phyloP scores from a whole-genome alignment of 2,888 invertebrate genomes.

The Ferdinandea cuprea region DNA sequence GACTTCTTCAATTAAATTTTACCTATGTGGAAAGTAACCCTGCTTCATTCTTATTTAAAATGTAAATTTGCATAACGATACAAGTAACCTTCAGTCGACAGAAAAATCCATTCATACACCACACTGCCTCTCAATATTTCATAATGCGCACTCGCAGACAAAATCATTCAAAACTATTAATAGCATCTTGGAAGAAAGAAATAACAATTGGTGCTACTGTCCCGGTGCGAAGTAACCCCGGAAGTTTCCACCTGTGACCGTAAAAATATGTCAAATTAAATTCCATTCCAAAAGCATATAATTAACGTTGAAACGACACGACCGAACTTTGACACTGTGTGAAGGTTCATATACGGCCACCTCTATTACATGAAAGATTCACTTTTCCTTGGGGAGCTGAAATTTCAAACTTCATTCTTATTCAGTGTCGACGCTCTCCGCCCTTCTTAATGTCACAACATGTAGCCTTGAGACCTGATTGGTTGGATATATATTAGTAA shows the following conservation, averaged over 20 bases:
- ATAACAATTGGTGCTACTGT: no score
- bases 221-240: no score
- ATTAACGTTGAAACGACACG: constrained; percentile 34
- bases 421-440: neutral
- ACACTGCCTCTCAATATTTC: no score
- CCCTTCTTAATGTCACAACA: constrained; percentile 28
- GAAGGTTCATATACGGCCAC: neutral
- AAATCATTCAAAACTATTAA: no score
- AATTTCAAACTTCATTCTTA: constrained; percentile 25
- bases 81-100: no score
- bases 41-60: no score
- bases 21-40: no score
- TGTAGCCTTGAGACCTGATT: constrained; percentile 44
- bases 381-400: constrained; percentile 6
- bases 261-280: neutral
- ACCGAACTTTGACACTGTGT: constrained; percentile 31
- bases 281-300: constrained; percentile 20
- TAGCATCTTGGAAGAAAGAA: no score
- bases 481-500: constrained; percentile 15
- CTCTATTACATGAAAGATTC: constrained; percentile 2
- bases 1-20: no score
- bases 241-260: neutral
- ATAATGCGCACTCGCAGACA: no score
- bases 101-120: no score
- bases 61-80: no score